Percentiles rank a stretch among this genome's conserved stretches.
Conservation (phyloP, 2,113 vertebrate species). For the Ictidomys tridecemlineatus region DNA sequence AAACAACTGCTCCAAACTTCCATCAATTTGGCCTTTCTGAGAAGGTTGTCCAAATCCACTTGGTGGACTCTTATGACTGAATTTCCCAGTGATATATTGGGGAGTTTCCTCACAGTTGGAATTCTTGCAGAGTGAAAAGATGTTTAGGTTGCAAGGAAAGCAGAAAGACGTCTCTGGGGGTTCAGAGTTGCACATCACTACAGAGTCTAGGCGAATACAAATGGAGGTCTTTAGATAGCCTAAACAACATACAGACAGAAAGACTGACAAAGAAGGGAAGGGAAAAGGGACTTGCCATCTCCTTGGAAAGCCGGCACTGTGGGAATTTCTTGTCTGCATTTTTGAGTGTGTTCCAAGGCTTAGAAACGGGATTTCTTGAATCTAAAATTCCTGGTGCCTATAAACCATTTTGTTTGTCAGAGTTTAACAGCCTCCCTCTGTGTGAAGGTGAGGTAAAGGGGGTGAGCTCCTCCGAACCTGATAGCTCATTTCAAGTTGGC, state of each 20-base stretch:
- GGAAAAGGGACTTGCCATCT: not conserved
- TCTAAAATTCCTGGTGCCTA: conserved; percentile 41
- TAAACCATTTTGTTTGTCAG: conserved; percentile 58
- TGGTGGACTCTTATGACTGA: not conserved
- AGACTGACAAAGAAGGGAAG: not conserved
- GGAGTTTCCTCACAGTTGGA: not conserved
- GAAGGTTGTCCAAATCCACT: not conserved
- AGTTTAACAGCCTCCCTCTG: conserved; percentile 35
- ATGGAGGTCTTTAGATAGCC: not conserved
- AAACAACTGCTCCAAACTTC: not conserved
- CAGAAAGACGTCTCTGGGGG: not conserved
- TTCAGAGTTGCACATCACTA: not conserved
- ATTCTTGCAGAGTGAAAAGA: not conserved
- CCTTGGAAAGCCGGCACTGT: not conserved
- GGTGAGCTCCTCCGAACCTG: not conserved
- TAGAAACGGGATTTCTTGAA: conserved; percentile 55
- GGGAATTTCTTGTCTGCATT: not conserved
- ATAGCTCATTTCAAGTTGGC: conserved; percentile 44
- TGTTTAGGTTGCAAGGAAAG: not conserved
- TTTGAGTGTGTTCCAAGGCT: conserved; percentile 53
- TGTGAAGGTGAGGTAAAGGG: conserved; percentile 12
- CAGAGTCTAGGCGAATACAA: not conserved
- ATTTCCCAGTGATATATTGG: not conserved
- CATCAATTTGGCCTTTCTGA: not conserved
- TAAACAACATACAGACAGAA: not conserved